Base-by-base conservation (phyloP, 2,797 vertebrate genomes). In the Clarias fuscus region DNA sequence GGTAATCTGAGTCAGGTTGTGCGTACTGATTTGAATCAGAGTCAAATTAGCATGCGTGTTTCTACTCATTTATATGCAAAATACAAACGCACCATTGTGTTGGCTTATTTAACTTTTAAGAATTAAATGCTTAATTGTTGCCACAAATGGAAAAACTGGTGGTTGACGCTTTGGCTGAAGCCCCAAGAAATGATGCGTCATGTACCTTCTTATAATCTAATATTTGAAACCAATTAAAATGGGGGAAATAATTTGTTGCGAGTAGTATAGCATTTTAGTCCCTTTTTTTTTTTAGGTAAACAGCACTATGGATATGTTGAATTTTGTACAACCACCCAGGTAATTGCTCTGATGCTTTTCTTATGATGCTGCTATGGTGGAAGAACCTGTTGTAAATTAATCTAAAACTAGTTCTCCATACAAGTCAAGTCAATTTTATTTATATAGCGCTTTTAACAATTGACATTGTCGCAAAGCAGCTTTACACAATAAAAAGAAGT, bases 21-120 rank as follows among this genome's bases (percentile, higher is more conserved):
- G n/a, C 15, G 27, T 67, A 30, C n/a, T 82, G 64, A 67, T 82
- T 82, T 82, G 79, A 82, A 22, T 82, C 8, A 5, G 65, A 82
- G n/a, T 56, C 64, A 82, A 82, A 82, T 68, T 56, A 56, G n/a
- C 43, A 68, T 48, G 40, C n/a, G 18, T 5, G 18, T 11, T 67
- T 68, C 5, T 53, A 33, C 10, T 33, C 1, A 4, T 30, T 22
- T 68, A 82, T 22, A 82, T 56, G 64, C 40, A 68, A 82, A 68
- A 56, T 4, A 24, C 62, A 82, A 53, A 14, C 18, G 20, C 15
- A 67, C 27, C 22, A 48, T 27, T 61, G 59, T 62, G 33, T 15
- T 62, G 10, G n/a, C 18, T 5, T 64, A 15, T 80, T 43, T 79
- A 77, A 30, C 58, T 40, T 62, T 27, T 76, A 15, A 65, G 64